phyloP scores from a whole-genome alignment of 2,113 vertebrate species.

The Xerus inauris region DNA sequence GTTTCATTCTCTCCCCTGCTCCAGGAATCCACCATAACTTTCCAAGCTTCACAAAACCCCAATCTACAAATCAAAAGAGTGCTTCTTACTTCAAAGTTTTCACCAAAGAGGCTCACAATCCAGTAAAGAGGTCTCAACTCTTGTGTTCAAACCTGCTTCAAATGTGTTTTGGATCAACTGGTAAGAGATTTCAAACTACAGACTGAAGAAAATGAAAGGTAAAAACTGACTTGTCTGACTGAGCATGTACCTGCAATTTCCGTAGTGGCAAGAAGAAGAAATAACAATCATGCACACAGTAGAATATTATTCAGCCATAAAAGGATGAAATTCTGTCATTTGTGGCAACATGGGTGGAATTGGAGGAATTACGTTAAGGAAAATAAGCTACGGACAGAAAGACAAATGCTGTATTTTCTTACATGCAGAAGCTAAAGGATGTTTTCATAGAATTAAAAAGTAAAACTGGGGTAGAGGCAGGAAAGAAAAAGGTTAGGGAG shows the following conservation, averaged over 20 bases:
- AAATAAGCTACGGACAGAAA: background rate
- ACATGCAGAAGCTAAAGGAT: background rate
- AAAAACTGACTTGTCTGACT: background rate
- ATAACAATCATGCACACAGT: background rate
- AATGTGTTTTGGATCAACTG: background rate
- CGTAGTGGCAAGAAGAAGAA: background rate
- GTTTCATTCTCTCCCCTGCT: background rate
- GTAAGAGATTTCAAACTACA: slow-evolving; percentile 6
- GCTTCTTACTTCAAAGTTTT: background rate
- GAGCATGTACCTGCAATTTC: background rate
- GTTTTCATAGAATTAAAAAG: background rate
- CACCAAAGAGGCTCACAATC: background rate
- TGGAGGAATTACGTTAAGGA: background rate
- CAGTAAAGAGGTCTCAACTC: background rate
- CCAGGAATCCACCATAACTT: background rate
- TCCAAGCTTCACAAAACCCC: slow-evolving; percentile 1
- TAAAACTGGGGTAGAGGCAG: background rate
- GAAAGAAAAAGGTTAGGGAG: background rate
- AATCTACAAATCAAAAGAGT: background rate
- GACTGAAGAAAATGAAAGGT: background rate
- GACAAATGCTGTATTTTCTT: too few relatives aligned
- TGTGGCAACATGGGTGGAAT: background rate
- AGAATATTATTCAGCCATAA: background rate
- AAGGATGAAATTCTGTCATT: background rate
- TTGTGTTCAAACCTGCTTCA: background rate